These are phyloP conservation scores for silkworm (Bombyx mori) DNA, from an alignment of 1,140 invertebrate species.

Conservation along the genomic window ASM3026992v2 NC_085119.1:10472001-10472500, in stretches of 20 bases:
- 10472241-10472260: too few relatives aligned
- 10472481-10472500: too few relatives aligned
- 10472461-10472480: too few relatives aligned
- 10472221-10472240: not conserved
- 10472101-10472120: conserved; percentile 43
- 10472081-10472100: conserved; percentile 48
- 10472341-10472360: conserved; percentile 63
- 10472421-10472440: conserved; percentile 61
- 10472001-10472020: too few relatives aligned
- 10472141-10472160: conserved; percentile 10
- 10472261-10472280: conserved; percentile 46
- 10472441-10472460: too few relatives aligned
- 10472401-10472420: conserved; percentile 60
- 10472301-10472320: conserved; percentile 55
- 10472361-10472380: conserved; percentile 62
- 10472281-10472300: conserved; percentile 51
- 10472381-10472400: conserved; percentile 67
- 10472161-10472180: conserved; percentile 17
- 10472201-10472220: conserved; percentile 41
- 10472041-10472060: too few relatives aligned
- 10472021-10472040: too few relatives aligned
- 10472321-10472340: conserved; percentile 69
- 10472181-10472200: conserved; percentile 33
- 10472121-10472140: conserved; percentile 15
- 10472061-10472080: too few relatives aligned